Percentiles rank a stretch among this genome's conserved stretches.
Evolutionary conservation across 2,113 vertebrate species (phyloP).

Genomic region (Gymnarchus niloticus): DNA sequence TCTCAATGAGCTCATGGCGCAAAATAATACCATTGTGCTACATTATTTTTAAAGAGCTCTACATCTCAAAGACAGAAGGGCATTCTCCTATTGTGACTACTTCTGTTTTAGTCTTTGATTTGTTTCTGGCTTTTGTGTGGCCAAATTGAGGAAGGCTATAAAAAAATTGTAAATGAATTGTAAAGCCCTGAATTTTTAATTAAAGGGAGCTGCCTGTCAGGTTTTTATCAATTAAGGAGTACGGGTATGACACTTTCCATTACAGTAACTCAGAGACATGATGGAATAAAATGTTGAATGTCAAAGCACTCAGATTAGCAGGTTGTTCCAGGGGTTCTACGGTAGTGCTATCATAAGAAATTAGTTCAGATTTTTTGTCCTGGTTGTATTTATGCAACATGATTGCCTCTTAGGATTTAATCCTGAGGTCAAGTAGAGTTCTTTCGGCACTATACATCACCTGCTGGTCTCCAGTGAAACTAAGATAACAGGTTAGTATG

Average conservation of each 20-base stretch:
- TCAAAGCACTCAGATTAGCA: background rate
- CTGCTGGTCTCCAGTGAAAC: too few species aligned
- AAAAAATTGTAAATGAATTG: too few species aligned
- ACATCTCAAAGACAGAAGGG: background rate
- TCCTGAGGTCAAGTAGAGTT: background rate
- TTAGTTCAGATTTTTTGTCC: background rate
- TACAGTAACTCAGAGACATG: background rate
- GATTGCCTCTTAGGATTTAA: background rate
- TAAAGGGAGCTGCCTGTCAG: constrained; percentile 43
- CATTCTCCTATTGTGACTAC: background rate
- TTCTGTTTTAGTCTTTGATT: background rate
- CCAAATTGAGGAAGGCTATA: constrained; percentile 27
- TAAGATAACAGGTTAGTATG: background rate
- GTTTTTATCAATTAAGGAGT: constrained; percentile 40
- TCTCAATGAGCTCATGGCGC: background rate
- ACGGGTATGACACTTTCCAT: constrained; percentile 25
- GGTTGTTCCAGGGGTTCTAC: background rate
- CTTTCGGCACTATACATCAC: background rate
- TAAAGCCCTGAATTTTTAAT: constrained; percentile 37
- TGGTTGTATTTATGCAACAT: background rate
- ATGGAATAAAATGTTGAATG: background rate
- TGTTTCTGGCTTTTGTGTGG: background rate
- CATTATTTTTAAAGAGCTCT: background rate
- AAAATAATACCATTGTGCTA: background rate
- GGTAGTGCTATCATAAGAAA: background rate